These are phyloP conservation scores for Parotia lawesii DNA, from an alignment of 2,113 vertebrate genomes.

Conservation along the genomic window DNA sequence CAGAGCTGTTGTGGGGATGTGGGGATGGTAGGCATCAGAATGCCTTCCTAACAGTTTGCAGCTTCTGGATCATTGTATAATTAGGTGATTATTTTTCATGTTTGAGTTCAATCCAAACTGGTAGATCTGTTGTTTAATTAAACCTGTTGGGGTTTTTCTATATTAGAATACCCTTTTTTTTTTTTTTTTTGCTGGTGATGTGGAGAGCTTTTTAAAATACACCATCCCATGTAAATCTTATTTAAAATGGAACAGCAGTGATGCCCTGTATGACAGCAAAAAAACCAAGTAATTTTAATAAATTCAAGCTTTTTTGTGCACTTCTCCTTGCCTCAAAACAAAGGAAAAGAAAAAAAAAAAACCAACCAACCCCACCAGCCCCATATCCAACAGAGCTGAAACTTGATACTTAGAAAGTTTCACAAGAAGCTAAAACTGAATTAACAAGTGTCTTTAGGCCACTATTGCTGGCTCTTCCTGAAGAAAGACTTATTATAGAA, in stretches of 20 bases:
- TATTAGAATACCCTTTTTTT: background rate
- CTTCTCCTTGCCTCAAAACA: background rate
- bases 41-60: background rate
- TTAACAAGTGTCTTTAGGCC: background rate
- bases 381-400: background rate
- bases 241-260: background rate
- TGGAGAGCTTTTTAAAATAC: background rate
- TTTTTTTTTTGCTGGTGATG: background rate
- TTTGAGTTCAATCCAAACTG: background rate
- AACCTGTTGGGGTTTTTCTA: background rate
- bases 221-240: background rate
- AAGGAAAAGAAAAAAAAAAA: background rate
- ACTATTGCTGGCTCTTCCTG: background rate
- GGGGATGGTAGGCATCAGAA: background rate
- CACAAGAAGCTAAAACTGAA: background rate
- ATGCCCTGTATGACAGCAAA: background rate
- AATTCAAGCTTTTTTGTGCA: background rate
- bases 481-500: constrained; percentile 40
- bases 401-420: background rate
- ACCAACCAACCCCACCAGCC: background rate
- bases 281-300: background rate
- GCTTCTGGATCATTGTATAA: background rate
- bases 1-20: background rate
- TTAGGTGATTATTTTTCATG: background rate
- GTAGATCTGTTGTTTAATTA: background rate